Evolutionary conservation across 2,113 vertebrate species (phyloP).

Genomic region (Stigmatopora nigra): DNA sequence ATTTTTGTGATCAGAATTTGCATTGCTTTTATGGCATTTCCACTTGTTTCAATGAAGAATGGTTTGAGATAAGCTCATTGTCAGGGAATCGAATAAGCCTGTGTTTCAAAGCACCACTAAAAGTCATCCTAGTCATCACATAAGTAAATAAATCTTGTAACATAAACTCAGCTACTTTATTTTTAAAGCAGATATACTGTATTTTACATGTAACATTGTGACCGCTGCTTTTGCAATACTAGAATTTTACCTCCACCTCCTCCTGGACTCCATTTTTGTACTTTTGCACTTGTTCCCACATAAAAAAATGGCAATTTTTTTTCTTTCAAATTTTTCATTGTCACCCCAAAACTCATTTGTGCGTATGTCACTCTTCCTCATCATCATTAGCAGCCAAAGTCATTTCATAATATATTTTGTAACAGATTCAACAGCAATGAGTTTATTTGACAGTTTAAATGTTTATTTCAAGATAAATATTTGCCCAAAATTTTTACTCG

Average conservation of each 20-base stretch:
- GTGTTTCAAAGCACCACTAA: background rate
- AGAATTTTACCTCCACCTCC: too few relatives aligned
- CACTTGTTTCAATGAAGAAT: too few relatives aligned
- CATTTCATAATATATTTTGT: too few relatives aligned
- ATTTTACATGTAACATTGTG: background rate
- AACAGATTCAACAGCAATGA: too few relatives aligned
- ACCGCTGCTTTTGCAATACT: background rate
- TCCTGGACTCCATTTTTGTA: background rate
- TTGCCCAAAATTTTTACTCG: too few relatives aligned
- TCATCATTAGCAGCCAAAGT: too few relatives aligned
- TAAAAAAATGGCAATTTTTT: background rate
- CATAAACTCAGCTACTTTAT: background rate
- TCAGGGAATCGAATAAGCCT: background rate
- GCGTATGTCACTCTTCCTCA: background rate
- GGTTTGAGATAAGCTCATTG: background rate
- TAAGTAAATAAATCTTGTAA: background rate
- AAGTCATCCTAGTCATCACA: background rate
- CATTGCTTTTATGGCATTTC: background rate
- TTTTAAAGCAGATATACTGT: too few relatives aligned
- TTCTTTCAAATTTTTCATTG: background rate
- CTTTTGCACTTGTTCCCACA: background rate
- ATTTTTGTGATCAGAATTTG: background rate
- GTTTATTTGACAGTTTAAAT: background rate
- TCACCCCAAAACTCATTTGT: background rate
- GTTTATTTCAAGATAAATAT: background rate